Evolutionary conservation across 2,113 vertebrate species (phyloP).

Genomic region (Chunga burmeisteri): DNA sequence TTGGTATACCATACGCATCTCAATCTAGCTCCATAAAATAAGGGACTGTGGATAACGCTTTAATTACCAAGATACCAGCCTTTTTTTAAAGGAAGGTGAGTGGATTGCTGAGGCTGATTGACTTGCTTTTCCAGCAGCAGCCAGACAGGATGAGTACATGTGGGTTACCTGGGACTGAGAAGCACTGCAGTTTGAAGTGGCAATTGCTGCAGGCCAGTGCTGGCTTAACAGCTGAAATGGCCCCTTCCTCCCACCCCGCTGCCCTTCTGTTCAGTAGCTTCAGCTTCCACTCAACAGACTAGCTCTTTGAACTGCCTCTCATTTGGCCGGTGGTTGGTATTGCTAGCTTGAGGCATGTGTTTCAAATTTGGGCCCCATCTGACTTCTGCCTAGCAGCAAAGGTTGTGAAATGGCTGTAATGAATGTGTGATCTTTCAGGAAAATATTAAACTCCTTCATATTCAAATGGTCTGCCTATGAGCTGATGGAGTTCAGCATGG

Average conservation of each 20-base stretch:
- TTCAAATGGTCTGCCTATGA: not conserved
- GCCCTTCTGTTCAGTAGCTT: not conserved
- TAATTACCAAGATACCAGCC: not conserved
- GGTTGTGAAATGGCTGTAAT: not conserved
- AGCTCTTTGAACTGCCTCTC: not conserved
- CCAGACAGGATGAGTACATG: fast-evolving
- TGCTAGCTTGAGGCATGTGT: fast-evolving
- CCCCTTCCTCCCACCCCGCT: not conserved
- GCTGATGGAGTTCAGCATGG: not conserved
- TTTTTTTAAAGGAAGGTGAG: not conserved
- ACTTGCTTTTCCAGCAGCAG: not conserved
- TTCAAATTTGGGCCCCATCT: not conserved
- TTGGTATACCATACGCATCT: not conserved
- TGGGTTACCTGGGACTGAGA: not conserved
- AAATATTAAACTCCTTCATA: not conserved
- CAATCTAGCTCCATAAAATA: not conserved
- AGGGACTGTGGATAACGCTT: not conserved
- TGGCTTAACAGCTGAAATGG: not conserved
- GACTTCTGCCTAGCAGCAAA: not conserved
- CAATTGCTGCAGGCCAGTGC: not conserved
- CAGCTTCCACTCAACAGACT: not conserved
- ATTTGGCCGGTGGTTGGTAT: not conserved
- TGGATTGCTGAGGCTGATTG: not conserved
- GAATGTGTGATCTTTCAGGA: not conserved
- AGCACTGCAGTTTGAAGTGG: fast-evolving